Evolutionary conservation across 1,140 invertebrate species (phyloP).

Genomic region (Drosophila punjabiensis): DNA sequence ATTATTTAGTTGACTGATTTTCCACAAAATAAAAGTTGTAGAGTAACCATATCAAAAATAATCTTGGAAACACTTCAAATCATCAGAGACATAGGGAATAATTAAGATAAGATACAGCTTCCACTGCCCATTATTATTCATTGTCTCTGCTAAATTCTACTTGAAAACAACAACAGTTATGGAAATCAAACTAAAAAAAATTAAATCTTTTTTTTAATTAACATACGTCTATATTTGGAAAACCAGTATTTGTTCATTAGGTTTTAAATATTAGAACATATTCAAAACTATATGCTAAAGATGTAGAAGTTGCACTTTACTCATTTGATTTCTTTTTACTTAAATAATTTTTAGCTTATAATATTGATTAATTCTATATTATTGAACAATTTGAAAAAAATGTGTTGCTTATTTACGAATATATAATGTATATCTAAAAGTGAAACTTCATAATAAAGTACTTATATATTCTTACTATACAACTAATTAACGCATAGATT

Average conservation of each 20-base stretch:
- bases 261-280: neutral
- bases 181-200: neutral
- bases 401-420: no score
- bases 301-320: neutral
- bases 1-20: no score
- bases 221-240: neutral
- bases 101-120: constrained; percentile 28
- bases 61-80: neutral
- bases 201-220: no score
- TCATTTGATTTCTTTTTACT: no score
- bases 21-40: no score
- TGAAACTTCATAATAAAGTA: neutral
- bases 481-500: neutral
- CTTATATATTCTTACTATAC: neutral
- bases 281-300: neutral
- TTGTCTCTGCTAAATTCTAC: neutral
- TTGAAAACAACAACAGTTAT: neutral
- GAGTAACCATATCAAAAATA: neutral
- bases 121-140: neutral
- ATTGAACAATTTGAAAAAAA: neutral
- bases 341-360: no score
- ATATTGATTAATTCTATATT: no score
- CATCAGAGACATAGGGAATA: neutral
- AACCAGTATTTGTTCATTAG: neutral
- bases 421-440: no score